Evolutionary conservation across 2,888 invertebrate genomes (phyloP).

Genomic region (Melieria omissa): DNA sequence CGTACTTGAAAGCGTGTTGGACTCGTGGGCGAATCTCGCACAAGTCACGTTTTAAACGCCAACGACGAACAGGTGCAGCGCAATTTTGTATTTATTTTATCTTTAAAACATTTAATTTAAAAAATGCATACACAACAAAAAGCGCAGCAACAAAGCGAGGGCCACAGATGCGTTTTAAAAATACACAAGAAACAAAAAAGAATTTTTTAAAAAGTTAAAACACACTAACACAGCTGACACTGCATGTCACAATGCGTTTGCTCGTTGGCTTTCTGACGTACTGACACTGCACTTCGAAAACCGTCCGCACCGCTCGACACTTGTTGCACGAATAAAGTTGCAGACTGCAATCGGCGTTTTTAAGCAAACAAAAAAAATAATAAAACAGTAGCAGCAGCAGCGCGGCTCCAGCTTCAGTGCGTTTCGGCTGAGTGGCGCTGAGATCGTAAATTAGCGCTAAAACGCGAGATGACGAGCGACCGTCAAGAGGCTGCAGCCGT

Average conservation of each 20-base stretch:
- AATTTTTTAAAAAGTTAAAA: slow-evolving; percentile 5
- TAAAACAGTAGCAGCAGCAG: not conserved
- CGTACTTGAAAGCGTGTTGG: not conserved
- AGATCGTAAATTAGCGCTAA: not conserved
- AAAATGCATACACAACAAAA: slow-evolving; percentile 1
- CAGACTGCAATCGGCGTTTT: slow-evolving; percentile 48
- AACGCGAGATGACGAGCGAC: too few relatives aligned
- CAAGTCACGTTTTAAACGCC: not conserved
- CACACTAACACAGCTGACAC: not conserved
- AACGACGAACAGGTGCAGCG: not conserved
- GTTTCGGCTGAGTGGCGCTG: not conserved
- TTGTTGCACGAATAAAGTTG: slow-evolving; percentile 47
- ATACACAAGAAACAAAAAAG: not conserved
- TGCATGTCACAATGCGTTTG: not conserved
- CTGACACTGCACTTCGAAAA: slow-evolving; percentile 1
- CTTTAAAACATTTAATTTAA: not conserved
- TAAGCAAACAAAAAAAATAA: slow-evolving; percentile 14
- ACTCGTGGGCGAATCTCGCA: not conserved
- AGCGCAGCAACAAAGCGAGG: not conserved
- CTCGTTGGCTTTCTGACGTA: not conserved
- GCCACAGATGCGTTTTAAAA: not conserved
- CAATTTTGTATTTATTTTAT: not conserved
- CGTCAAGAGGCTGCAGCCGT: too few relatives aligned
- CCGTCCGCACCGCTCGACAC: slow-evolving; percentile 41
- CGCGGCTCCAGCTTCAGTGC: not conserved